A percentile compares a stretch with the other conserved stretches of the same genome.
Evolutionary conservation across 1,140 invertebrate genomes (phyloP).

Genomic region (Drosophila subobscura): DNA sequence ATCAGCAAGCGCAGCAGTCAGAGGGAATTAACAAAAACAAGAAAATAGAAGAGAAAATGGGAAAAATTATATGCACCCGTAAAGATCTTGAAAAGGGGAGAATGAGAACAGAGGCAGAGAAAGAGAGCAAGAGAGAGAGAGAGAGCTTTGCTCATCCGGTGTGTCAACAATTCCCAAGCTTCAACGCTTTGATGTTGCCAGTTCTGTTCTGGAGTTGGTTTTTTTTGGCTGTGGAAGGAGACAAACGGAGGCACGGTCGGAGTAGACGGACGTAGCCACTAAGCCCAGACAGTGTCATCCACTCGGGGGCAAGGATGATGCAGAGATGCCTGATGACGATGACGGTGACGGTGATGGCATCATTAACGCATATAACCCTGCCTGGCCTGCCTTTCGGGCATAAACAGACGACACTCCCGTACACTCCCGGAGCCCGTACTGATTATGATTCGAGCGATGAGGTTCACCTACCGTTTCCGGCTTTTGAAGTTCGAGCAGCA

Average conservation of each 20-base stretch:
- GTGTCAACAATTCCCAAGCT: slow-evolving; percentile 82
- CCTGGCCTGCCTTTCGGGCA: slow-evolving; percentile 64
- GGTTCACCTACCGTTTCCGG: slow-evolving; percentile 61
- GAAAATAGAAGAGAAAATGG: slow-evolving; percentile 26
- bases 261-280: slow-evolving; percentile 52
- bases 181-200: slow-evolving; percentile 79
- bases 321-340: slow-evolving; percentile 10
- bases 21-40: slow-evolving; percentile 60
- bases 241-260: background rate
- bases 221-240: slow-evolving; percentile 2
- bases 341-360: slow-evolving; percentile 64
- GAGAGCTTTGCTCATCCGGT: slow-evolving; percentile 71
- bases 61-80: slow-evolving; percentile 27
- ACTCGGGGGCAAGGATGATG: slow-evolving; percentile 25
- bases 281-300: slow-evolving; percentile 75
- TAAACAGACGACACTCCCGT: slow-evolving; percentile 14
- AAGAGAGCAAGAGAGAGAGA: slow-evolving; percentile 9
- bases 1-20: slow-evolving; percentile 68
- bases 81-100: slow-evolving; percentile 37
- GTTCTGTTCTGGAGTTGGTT: slow-evolving; percentile 2
- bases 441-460: slow-evolving; percentile 1
- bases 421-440: slow-evolving; percentile 1
- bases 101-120: slow-evolving; percentile 1
- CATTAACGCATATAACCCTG: slow-evolving; percentile 70
- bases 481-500: slow-evolving; percentile 77